Evolutionary conservation across 2,797 vertebrate species (phyloP), one percentile per base, ranked within the genome.

Genomic region (Esox masquinongy): DNA sequence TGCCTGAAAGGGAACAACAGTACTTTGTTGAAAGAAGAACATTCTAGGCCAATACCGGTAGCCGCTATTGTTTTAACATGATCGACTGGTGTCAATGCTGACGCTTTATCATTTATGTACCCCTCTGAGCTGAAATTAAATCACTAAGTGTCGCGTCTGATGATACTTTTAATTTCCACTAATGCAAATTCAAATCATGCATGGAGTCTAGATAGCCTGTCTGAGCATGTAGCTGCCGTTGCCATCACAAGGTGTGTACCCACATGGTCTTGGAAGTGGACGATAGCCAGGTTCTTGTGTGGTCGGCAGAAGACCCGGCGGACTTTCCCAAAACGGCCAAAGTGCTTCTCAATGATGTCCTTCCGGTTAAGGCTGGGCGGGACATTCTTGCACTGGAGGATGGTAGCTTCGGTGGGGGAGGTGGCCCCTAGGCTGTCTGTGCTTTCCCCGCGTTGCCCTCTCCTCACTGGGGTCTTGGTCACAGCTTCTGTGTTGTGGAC

Each of bases 211-310:
- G 1, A 11, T 16, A 19, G 43, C 7, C 6, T 43, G 43, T 43
- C 6, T 7, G 3, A 9, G 43, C 63, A 16, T 15, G 63, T 66
- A 0, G 7, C 16, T 7, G 2, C 26, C 16, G 26, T 29, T 26
- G 61, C 14, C 15, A 6, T 11, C 29, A 29, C 17, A 36, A 56
- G 22, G 22, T 16, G 11, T 66, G 19, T 11, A 90, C 97, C 97
- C 83, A 99, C 98, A 0, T 98, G 95, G 84, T 98, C 95, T 16
- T 92, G 85, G 43, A 98, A 99, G 83, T 97, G 90, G 2, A 99
- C 85, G 8, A 94, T 78, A 0, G 95, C 96, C 70, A 91, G 79
- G 68, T 95, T 95, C 76, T 95, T 97, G 14, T 70, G 86, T 6
- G 93, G 92, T 3, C 90, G 91, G 64, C 94, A 97, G 75, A 87